Evolutionary conservation across 2,888 invertebrate species (phyloP), one percentile per base, ranked within the genome.

Genomic region (Megaustenia siamemsis): DNA sequence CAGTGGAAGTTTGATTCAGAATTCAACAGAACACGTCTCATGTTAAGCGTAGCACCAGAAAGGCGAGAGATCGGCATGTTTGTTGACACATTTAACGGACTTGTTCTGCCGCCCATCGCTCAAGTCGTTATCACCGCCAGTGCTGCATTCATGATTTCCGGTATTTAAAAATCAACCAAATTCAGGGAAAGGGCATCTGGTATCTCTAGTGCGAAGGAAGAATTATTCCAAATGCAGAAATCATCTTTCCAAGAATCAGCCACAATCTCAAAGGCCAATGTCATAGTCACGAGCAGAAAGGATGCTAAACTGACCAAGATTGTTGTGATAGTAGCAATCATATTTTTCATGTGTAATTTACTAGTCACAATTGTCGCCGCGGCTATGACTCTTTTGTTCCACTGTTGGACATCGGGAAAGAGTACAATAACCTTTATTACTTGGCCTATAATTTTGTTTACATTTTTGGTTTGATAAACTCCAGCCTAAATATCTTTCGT

Each of bases 51-150:
- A 40, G 35, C 71, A 12, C 38, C 10, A 35, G n/a, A 71, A 35
- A 15, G 38, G 28, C 63, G n/a, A 28, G n/a, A 63, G 45, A 45
- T 79, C 68, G 79, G 68, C 21, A 24, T 79, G 0, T 79, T 79
- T 45, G 79, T 79, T 10, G 79, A 79, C 49, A 79, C 66, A 2
- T 66, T 79, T 32, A 66, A 63, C 28, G 79, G 79, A 10, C 66
- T 79, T 21, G 79, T 68, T 38, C 40, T 40, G 12, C 79, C 79
- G 28, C 45, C 79, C n/a, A 32, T 79, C 4, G 79, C 79, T 32
- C 79, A 79, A 45, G 66, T 79, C 3, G 68, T 79, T 12, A 79
- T 79, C 0, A 79, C 68, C 24, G 66, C 68, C 28, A 66, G 63
- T 32, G 63, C 66, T 10, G 66, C 10, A n/a, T 43, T 79, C n/a